Percentiles rank a stretch among this genome's conserved stretches.
phyloP scores from a whole-genome alignment of 2,113 vertebrate genomes.

The Esox niger region DNA sequence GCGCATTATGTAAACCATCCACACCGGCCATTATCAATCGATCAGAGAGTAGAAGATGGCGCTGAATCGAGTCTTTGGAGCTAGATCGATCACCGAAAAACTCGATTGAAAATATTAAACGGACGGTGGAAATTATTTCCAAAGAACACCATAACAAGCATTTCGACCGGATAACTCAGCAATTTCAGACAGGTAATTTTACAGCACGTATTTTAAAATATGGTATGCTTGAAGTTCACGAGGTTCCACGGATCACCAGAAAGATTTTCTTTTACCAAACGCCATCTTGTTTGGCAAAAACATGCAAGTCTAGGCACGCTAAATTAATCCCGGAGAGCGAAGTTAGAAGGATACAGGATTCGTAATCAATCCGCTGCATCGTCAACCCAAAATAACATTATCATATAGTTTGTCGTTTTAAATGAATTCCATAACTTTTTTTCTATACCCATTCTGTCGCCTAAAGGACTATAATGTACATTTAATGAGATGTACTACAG shows the following conservation, averaged over 20 bases:
- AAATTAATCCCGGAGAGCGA: slow-evolving; percentile 78
- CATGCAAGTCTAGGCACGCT: slow-evolving; percentile 65
- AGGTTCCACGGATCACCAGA: slow-evolving; percentile 40
- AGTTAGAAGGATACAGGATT: slow-evolving; percentile 64
- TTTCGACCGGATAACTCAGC: neutral
- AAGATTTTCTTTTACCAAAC: slow-evolving; percentile 1
- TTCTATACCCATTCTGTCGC: too few relatives aligned
- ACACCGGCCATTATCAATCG: slow-evolving; percentile 78
- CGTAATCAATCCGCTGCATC: slow-evolving; percentile 72
- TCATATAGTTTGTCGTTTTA: too few relatives aligned
- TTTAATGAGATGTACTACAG: too few relatives aligned
- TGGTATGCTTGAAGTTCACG: slow-evolving; percentile 17
- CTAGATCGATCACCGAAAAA: slow-evolving; percentile 77
- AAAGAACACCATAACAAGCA: neutral
- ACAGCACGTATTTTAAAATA: slow-evolving; percentile 12
- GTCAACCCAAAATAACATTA: slow-evolving; percentile 51
- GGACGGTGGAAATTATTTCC: slow-evolving; percentile 24
- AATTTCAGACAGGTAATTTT: slow-evolving; percentile 38
- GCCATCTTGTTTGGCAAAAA: slow-evolving; percentile 68
- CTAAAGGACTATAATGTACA: too few relatives aligned
- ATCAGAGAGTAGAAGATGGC: slow-evolving; percentile 81
- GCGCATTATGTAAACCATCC: neutral
- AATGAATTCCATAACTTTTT: too few relatives aligned
- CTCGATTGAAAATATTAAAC: slow-evolving; percentile 68
- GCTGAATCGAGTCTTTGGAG: slow-evolving; percentile 51